A percentile compares a stretch with the other conserved stretches of the same genome.
phyloP scores from a whole-genome alignment of 2,797 vertebrate genomes.

The Kryptolebias ocellatus region DNA sequence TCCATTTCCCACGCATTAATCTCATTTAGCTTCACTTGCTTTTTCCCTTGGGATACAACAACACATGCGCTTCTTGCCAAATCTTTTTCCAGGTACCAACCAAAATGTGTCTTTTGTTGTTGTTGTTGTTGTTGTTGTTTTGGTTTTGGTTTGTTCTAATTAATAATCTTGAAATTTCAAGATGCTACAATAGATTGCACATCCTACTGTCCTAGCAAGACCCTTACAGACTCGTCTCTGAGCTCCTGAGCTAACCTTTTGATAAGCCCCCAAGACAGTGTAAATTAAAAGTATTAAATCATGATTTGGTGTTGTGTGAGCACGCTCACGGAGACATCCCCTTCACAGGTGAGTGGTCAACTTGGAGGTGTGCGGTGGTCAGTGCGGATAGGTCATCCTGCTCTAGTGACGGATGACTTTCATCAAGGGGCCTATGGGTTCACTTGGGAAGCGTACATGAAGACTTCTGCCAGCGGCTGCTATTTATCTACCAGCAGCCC shows the following conservation, averaged over 20 bases:
- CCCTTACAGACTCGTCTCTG: constrained; percentile 67
- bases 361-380: constrained; percentile 79
- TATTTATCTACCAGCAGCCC: constrained; percentile 71
- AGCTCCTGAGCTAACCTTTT: constrained; percentile 83
- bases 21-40: constrained; percentile 61
- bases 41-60: constrained; percentile 43
- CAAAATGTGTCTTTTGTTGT: too few species aligned
- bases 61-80: constrained; percentile 44
- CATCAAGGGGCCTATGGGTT: constrained; percentile 89
- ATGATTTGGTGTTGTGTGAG: constrained; percentile 85
- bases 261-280: constrained; percentile 84
- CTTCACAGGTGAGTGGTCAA: constrained; percentile 91
- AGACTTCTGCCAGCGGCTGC: constrained; percentile 86
- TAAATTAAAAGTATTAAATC: constrained; percentile 99
- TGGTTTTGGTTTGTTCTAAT: too few species aligned
- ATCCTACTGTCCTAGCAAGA: constrained; percentile 48
- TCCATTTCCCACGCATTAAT: constrained; percentile 73
- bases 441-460: constrained; percentile 86
- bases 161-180: constrained; percentile 15
- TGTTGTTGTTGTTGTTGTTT: too few species aligned
- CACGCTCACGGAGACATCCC: constrained; percentile 91
- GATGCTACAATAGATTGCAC: constrained; percentile 2
- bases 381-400: constrained; percentile 91
- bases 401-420: constrained; percentile 93
- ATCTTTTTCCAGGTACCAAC: constrained; percentile 3